Conservation (phyloP, 1,140 invertebrate genomes). For the Oppia nitens region DNA sequence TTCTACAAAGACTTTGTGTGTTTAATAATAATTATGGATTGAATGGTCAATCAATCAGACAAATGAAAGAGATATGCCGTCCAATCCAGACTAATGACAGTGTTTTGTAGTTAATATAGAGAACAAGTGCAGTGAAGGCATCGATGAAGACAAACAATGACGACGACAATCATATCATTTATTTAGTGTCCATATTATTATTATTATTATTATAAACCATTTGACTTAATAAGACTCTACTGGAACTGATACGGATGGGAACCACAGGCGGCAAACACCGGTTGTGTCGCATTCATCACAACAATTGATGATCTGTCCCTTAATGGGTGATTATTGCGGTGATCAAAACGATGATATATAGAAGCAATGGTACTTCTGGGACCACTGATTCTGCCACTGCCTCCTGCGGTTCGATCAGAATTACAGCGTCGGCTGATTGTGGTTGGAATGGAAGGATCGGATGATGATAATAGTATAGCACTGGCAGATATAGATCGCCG, state of each 20-base stretch:
- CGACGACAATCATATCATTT: too few relatives aligned
- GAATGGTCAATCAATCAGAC: neutral
- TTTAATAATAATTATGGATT: neutral
- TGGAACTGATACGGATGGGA: neutral
- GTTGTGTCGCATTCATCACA: neutral
- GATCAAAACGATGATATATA: neutral
- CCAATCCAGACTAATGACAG: too few relatives aligned
- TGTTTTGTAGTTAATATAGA: too few relatives aligned
- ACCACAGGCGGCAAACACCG: neutral
- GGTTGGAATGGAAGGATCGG: neutral
- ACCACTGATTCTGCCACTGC: conserved; percentile 1
- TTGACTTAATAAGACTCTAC: too few relatives aligned
- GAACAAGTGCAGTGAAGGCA: too few relatives aligned
- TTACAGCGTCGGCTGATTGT: conserved; percentile 9
- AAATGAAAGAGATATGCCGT: too few relatives aligned
- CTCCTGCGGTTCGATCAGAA: conserved; percentile 10
- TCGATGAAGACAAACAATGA: too few relatives aligned
- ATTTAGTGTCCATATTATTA: too few relatives aligned
- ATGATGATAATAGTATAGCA: neutral
- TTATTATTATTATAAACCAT: too few relatives aligned
- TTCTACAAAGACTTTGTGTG: neutral
- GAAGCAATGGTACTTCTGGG: neutral
- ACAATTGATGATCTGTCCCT: neutral
- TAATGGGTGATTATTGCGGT: neutral
- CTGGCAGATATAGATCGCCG: conserved; percentile 8